phyloP scores from a whole-genome alignment of 2,113 vertebrate genomes.

The Condylura cristata region DNA sequence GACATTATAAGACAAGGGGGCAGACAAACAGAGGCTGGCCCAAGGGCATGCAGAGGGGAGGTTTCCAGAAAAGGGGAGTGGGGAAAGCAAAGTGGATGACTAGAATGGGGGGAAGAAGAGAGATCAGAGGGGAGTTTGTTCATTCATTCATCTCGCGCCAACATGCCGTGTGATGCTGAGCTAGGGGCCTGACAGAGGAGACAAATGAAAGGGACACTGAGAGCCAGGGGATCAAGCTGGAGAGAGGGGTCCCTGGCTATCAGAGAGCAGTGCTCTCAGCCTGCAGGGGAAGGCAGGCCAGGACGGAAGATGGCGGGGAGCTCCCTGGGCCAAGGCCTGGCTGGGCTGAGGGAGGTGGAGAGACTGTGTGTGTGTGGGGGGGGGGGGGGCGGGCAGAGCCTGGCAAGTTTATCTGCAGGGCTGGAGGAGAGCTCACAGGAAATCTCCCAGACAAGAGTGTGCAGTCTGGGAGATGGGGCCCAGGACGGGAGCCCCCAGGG shows the following conservation, averaged over 20 bases:
- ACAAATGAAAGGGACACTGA: neutral
- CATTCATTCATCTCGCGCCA: neutral
- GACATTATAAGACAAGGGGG: neutral
- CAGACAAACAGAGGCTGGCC: neutral
- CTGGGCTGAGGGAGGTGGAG: neutral
- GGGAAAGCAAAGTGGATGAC: neutral
- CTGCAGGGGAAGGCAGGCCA: neutral
- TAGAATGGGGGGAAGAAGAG: neutral
- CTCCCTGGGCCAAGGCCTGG: neutral
- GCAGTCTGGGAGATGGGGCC: neutral
- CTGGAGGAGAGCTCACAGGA: constrained; percentile 55
- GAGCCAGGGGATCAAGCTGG: neutral
- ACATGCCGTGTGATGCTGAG: neutral
- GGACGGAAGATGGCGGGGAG: neutral
- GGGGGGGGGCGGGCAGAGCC: neutral
- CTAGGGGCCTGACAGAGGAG: neutral
- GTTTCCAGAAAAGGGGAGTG: neutral
- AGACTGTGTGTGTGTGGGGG: no score
- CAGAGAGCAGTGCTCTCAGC: neutral
- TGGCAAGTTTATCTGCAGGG: constrained; percentile 39
- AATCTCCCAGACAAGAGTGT: constrained; percentile 63
- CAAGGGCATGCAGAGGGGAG: neutral
- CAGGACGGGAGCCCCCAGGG: neutral
- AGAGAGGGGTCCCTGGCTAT: neutral
- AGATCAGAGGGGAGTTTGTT: neutral